Conservation (phyloP, 2,113 vertebrate genomes). For the Nothocercus julius region DNA sequence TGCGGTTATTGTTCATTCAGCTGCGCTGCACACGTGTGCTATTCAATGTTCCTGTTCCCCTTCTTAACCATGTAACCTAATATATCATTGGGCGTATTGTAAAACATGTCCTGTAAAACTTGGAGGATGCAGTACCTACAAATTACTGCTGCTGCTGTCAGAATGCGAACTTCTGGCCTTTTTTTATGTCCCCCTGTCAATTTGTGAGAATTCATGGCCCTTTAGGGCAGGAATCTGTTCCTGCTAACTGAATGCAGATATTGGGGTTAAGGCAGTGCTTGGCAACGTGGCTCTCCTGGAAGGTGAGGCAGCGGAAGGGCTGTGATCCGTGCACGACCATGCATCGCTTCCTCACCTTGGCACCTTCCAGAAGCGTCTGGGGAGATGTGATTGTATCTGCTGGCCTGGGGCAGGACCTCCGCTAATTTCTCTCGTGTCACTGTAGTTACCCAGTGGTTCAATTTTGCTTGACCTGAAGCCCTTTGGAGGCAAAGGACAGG, state of each 20-base stretch:
- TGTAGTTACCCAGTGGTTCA: not conserved
- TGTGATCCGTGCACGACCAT: not conserved
- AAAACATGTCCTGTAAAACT: rapidly evolving
- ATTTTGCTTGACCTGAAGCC: not conserved
- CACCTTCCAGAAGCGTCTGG: too few species aligned
- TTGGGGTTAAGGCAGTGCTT: not conserved
- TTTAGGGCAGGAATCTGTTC: not conserved
- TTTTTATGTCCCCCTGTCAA: rapidly evolving
- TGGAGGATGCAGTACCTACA: rapidly evolving
- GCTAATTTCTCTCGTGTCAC: not conserved
- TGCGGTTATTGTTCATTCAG: not conserved
- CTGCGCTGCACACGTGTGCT: not conserved
- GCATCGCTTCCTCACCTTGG: not conserved
- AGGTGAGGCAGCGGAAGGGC: not conserved
- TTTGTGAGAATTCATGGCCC: not conserved
- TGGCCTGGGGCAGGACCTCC: not conserved
- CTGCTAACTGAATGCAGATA: rapidly evolving
- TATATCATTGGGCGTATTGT: rapidly evolving
- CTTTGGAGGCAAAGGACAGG: not conserved
- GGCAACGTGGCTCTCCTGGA: not conserved
- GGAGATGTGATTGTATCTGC: not conserved
- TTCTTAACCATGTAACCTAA: rapidly evolving
- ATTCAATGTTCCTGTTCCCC: rapidly evolving
- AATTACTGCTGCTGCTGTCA: not conserved
- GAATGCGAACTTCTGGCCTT: rapidly evolving